Evolutionary conservation across 2,797 vertebrate species (phyloP).

Genomic region (Melanotaenia boesemani): DNA sequence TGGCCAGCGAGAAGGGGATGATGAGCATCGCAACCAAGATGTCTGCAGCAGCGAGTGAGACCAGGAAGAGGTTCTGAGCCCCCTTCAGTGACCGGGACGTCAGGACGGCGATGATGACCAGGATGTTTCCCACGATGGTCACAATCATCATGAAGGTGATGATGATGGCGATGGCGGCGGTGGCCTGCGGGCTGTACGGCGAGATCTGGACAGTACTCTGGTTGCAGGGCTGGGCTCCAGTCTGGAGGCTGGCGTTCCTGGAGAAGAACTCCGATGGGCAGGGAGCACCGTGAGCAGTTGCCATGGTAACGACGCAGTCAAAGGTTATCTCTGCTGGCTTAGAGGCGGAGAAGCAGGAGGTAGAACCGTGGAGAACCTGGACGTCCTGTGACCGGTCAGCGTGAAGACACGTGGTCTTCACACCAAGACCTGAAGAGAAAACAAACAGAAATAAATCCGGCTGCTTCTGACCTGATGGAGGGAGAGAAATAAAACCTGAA

Average conservation of each 20-base stretch:
- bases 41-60: constrained; percentile 90
- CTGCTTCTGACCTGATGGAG: too few relatives aligned
- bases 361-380: too few relatives aligned
- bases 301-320: constrained; percentile 58
- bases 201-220: constrained; percentile 42
- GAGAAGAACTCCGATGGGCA: constrained; percentile 48
- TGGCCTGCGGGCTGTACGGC: constrained; percentile 85
- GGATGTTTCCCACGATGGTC: constrained; percentile 89
- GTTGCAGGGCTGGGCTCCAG: constrained; percentile 58
- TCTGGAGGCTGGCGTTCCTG: constrained; percentile 52
- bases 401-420: too few relatives aligned
- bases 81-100: constrained; percentile 88
- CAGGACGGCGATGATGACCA: constrained; percentile 91
- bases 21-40: constrained; percentile 92
- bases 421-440: too few relatives aligned
- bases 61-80: constrained; percentile 92
- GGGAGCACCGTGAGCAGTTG: constrained; percentile 17
- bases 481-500: too few relatives aligned
- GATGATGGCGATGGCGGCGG: constrained; percentile 82
- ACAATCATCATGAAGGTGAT: constrained; percentile 89
- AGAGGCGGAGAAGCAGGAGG: too few relatives aligned
- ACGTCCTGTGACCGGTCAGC: too few relatives aligned
- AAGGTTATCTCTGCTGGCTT: too few relatives aligned
- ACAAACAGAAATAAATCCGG: too few relatives aligned
- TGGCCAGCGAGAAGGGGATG: constrained; percentile 92